phyloP scores from a whole-genome alignment of 2,113 vertebrate species.

The Globicephala melas region DNA sequence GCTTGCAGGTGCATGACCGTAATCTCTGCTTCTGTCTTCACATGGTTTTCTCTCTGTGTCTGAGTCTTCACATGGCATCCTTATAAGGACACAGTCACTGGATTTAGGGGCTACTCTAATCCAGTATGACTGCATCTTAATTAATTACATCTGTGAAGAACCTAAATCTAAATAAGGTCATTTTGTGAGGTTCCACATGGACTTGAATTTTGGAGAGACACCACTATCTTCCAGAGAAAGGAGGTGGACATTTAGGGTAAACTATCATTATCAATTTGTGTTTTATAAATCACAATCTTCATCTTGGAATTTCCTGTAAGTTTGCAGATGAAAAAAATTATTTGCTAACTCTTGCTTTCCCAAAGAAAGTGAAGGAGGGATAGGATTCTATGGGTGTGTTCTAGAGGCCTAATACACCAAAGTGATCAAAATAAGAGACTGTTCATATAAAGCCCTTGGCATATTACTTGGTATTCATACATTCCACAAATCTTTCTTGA shows the following conservation, averaged over 20 bases:
- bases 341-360: neutral
- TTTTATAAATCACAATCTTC: neutral
- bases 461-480: neutral
- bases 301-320: neutral
- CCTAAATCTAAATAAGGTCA: neutral
- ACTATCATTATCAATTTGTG: neutral
- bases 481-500: neutral
- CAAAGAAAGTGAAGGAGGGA: neutral
- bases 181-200: neutral
- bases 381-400: neutral
- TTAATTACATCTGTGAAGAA: neutral
- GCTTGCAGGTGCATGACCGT: neutral
- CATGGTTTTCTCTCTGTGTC: neutral
- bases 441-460: neutral
- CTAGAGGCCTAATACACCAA: neutral
- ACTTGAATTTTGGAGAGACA: neutral
- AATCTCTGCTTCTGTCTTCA: neutral
- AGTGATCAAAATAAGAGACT: neutral
- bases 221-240: neutral
- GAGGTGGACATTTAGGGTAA: neutral
- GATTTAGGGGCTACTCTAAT: neutral
- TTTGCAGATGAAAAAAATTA: neutral
- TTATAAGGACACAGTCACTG: neutral
- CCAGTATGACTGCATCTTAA: neutral
- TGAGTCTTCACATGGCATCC: neutral